These are phyloP conservation scores for Pogonomyrmex barbatus DNA, from an alignment of 1,140 invertebrate species.

Conservation along the genomic window DNA sequence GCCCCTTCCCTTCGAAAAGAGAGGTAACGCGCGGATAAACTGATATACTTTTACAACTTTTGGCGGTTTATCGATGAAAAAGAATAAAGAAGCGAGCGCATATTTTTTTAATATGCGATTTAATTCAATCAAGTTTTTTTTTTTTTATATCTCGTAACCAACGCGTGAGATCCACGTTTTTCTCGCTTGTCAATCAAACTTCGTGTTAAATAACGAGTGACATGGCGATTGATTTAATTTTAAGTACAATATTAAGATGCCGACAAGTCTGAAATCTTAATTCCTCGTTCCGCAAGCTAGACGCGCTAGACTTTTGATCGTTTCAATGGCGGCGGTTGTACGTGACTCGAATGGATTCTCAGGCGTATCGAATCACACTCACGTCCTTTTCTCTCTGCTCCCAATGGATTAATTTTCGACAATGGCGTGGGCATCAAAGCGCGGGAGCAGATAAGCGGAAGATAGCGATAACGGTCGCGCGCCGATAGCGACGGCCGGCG, in stretches of 20 bases:
- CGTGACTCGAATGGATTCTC: not conserved
- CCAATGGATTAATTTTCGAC: constrained; percentile 54
- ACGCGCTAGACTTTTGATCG: not conserved
- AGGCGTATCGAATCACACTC: not conserved
- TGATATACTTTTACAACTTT: not conserved
- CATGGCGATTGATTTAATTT: not conserved
- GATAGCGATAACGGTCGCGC: constrained; percentile 72
- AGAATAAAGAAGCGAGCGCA: not conserved
- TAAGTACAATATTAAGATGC: no score
- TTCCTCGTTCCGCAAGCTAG: not conserved
- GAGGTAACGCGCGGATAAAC: not conserved
- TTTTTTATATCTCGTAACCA: not conserved
- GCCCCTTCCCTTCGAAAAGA: not conserved
- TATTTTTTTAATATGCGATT: constrained; percentile 1
- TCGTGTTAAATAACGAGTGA: not conserved
- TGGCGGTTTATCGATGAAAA: not conserved
- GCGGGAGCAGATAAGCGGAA: constrained; percentile 67
- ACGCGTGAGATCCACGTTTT: not conserved
- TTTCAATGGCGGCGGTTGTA: not conserved
- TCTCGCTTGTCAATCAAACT: not conserved
- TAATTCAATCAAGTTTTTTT: not conserved
- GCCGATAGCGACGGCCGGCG: constrained; percentile 73
- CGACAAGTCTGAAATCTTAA: constrained; percentile 3
- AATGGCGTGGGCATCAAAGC: constrained; percentile 66
- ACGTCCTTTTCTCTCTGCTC: no score